A percentile compares a stretch with the other conserved stretches of the same genome.
Evolutionary conservation across 23 tunicate species (phyloP).

Genomic region (Aplidium turbinatum): DNA sequence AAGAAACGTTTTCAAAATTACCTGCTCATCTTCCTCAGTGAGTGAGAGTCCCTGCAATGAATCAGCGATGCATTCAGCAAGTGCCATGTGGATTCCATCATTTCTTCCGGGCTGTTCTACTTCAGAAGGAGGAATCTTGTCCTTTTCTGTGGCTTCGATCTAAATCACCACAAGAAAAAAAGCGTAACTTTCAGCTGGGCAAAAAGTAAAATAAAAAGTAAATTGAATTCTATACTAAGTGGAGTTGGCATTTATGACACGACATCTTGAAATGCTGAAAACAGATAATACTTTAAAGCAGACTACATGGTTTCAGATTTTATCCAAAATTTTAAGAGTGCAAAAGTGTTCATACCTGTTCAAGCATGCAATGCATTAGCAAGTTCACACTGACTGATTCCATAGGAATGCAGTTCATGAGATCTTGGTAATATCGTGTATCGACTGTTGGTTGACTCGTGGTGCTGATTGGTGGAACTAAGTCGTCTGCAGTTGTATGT

Average conservation of each 20-base stretch:
- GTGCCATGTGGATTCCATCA: conserved; percentile 79
- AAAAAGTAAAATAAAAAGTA: neutral
- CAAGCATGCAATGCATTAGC: conserved; percentile 89
- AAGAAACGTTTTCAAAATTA: too few relatives aligned
- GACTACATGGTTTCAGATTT: neutral
- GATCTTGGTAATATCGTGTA: conserved; percentile 72
- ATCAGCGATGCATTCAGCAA: conserved; percentile 81
- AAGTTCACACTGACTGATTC: conserved; percentile 86
- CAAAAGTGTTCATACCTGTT: conserved; percentile 75
- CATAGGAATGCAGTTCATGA: conserved; percentile 78
- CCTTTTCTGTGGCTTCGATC: conserved; percentile 84
- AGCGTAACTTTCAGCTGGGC: neutral
- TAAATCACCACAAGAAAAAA: conserved; percentile 16
- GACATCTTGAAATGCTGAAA: too few relatives aligned
- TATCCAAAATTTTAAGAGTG: neutral
- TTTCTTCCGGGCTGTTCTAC: conserved; percentile 34
- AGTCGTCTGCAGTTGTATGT: conserved; percentile 40
- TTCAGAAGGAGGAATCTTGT: conserved; percentile 68
- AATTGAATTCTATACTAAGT: too few relatives aligned
- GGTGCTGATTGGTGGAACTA: conserved; percentile 72
- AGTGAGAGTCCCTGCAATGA: conserved; percentile 64
- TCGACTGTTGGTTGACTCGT: conserved; percentile 35
- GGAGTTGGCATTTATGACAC: too few relatives aligned
- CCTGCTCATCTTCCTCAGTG: conserved; percentile 75
- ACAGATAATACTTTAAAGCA: too few relatives aligned